Evolutionary conservation across 2,888 invertebrate genomes (phyloP).

Genomic region (Marronus borbonicus): DNA sequence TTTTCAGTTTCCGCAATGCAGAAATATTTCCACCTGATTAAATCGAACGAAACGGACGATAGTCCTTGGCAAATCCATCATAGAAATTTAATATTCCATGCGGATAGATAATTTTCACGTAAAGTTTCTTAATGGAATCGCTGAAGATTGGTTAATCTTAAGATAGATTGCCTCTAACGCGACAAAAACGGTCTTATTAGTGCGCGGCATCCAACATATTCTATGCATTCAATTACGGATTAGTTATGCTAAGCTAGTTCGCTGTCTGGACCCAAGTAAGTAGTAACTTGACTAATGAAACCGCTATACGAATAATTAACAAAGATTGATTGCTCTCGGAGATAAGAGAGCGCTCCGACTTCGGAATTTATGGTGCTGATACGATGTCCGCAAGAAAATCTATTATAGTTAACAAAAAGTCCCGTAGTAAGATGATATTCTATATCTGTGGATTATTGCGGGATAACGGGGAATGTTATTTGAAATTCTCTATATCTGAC

Average conservation of each 20-base stretch:
- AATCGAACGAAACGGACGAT: no score
- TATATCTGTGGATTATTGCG: no score
- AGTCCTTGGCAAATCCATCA: not conserved
- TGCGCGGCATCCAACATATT: constrained; percentile 29
- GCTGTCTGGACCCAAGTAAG: constrained; percentile 38
- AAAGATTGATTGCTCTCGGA: constrained; percentile 59
- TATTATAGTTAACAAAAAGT: no score
- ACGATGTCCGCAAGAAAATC: constrained; percentile 6
- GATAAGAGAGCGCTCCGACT: constrained; percentile 42
- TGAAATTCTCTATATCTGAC: no score
- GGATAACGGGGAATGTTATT: no score
- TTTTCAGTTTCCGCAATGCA: no score
- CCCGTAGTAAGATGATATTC: no score
- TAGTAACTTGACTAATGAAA: constrained; percentile 56
- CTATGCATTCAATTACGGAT: constrained; percentile 40
- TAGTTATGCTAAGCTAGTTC: constrained; percentile 40
- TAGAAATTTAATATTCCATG: constrained; percentile 2
- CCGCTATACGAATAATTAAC: constrained; percentile 59
- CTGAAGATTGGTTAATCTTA: constrained; percentile 32
- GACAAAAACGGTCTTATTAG: constrained; percentile 19
- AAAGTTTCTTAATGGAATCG: constrained; percentile 23
- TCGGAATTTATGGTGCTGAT: constrained; percentile 38
- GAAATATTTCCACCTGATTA: no score
- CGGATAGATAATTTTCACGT: constrained; percentile 16
- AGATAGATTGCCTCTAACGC: constrained; percentile 13